phyloP scores from a whole-genome alignment of 2,797 vertebrate genomes.

The Hoplostethus mediterraneus region DNA sequence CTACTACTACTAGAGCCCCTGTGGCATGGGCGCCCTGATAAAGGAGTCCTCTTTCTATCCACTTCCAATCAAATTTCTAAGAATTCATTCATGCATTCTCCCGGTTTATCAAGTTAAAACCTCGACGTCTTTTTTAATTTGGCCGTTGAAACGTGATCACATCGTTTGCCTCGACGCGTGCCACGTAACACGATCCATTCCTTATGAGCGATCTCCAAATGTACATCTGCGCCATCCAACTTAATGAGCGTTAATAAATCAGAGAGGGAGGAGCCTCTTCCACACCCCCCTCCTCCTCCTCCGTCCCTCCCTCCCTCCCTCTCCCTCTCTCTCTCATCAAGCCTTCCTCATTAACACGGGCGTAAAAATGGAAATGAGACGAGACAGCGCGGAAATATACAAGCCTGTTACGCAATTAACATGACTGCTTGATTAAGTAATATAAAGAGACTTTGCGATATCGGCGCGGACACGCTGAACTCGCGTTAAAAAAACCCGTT shows the following conservation, averaged over 20 bases:
- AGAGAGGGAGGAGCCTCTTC: constrained; percentile 62
- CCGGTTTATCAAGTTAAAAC: constrained; percentile 38
- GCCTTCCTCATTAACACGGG: constrained; percentile 73
- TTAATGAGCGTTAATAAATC: constrained; percentile 75
- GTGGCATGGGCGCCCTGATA: constrained; percentile 33
- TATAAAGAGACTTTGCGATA: constrained; percentile 69
- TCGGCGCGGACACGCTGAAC: constrained; percentile 32
- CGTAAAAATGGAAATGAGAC: constrained; percentile 80
- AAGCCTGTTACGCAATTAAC: constrained; percentile 81
- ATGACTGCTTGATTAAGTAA: constrained; percentile 79
- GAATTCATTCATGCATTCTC: constrained; percentile 41
- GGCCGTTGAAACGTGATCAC: constrained; percentile 38
- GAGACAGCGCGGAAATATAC: constrained; percentile 78
- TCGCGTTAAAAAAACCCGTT: constrained; percentile 63
- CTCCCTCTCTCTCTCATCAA: constrained; percentile 66
- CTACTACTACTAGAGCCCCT: constrained; percentile 39
- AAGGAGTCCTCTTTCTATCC: constrained; percentile 42
- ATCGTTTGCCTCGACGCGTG: constrained; percentile 22
- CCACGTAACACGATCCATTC: constrained; percentile 39
- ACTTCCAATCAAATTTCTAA: constrained; percentile 48
- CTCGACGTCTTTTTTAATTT: constrained; percentile 40
- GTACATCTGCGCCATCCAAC: constrained; percentile 48
- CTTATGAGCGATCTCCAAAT: constrained; percentile 38
- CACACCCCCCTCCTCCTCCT: constrained; percentile 9
- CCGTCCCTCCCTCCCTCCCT: constrained; percentile 58